Base-by-base conservation (phyloP, 2,113 vertebrate species). In the Xyrauchen texanus region DNA sequence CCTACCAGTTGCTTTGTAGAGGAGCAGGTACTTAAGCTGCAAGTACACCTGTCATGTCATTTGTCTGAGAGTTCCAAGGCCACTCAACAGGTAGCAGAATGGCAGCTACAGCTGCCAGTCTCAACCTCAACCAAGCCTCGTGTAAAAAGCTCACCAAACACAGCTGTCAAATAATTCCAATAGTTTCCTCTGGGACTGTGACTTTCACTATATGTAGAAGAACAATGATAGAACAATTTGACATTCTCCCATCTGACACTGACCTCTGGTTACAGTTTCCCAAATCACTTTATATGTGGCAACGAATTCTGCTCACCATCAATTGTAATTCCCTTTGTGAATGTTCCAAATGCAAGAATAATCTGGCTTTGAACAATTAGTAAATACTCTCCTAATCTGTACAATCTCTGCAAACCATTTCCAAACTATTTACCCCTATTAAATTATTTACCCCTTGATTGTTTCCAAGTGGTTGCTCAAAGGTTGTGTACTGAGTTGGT, bases 21-120 rank as follows among this genome's bases (percentile, higher is more conserved):
- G 55, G 11, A 58, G 69, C 84, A 85, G 82, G 80, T 85, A 87
- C 68, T 79, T 78, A 72, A 67, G 58, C 62, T 21, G 45, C 57
- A 75, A 68, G 68, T 79, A 71, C 85, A 85, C 79, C 86, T 87
- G 86, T 82, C 81, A 78, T 64, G 62, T 82, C 72, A 85, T 87
- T 76, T 83, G 81, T 87, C 84, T 76, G 64, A 66, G 57, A 51
- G 58, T 71, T 68, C 70, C 77, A 85, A 83, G 76, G 83, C 79
- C 79, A 80, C 76, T 83, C 83, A 87, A 80, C 81, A 86, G 81
- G 81, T 81, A 84, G 80, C 68, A 83, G 81, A 85, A 66, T 83
- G 76, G 76, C 80, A 84, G 76, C 55, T 67, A 73, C 65, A 81
- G 72, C 81, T 83, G 84, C 46, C 82, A 60, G 72, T 84, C 81